These are phyloP conservation scores for Lutjanus erythropterus DNA, from an alignment of 2,113 vertebrate species.

Conservation along the genomic window DNA sequence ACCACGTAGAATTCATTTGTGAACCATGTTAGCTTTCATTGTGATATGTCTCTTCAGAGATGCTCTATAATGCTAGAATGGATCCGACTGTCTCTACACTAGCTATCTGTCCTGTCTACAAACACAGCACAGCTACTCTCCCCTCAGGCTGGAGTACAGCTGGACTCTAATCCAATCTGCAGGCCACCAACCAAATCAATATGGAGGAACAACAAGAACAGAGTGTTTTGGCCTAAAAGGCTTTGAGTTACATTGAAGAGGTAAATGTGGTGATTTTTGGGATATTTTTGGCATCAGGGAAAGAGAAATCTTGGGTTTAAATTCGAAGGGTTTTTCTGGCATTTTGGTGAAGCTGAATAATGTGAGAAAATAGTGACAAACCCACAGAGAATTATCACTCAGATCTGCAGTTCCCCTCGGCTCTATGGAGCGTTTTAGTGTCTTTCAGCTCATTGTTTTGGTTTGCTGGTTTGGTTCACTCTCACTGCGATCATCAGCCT, in stretches of 20 bases:
- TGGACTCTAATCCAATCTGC: slow-evolving; percentile 73
- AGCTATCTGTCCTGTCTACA: slow-evolving; percentile 38
- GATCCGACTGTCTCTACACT: slow-evolving; percentile 49
- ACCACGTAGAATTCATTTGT: slow-evolving; percentile 35
- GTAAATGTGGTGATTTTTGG: slow-evolving; percentile 7
- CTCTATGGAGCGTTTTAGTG: not conserved
- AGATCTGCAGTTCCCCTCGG: no score
- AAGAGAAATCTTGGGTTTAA: not conserved
- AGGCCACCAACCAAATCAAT: slow-evolving; percentile 65
- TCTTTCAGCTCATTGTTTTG: slow-evolving; percentile 1
- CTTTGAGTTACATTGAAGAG: not conserved
- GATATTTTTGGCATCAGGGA: slow-evolving; percentile 15
- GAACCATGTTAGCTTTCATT: slow-evolving; percentile 23
- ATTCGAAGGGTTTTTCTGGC: not conserved
- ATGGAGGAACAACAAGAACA: slow-evolving; percentile 49
- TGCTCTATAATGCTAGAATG: slow-evolving; percentile 48
- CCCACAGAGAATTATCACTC: not conserved
- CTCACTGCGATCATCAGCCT: no score
- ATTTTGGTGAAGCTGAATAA: not conserved
- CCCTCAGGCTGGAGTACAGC: slow-evolving; percentile 51
- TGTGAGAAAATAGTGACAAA: not conserved
- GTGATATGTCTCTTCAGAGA: slow-evolving; percentile 41
- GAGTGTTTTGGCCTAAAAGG: slow-evolving; percentile 11
- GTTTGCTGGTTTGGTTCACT: not conserved
- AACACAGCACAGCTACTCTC: slow-evolving; percentile 46